phyloP scores from a whole-genome alignment of 2,888 invertebrate genomes.

The Actias luna region DNA sequence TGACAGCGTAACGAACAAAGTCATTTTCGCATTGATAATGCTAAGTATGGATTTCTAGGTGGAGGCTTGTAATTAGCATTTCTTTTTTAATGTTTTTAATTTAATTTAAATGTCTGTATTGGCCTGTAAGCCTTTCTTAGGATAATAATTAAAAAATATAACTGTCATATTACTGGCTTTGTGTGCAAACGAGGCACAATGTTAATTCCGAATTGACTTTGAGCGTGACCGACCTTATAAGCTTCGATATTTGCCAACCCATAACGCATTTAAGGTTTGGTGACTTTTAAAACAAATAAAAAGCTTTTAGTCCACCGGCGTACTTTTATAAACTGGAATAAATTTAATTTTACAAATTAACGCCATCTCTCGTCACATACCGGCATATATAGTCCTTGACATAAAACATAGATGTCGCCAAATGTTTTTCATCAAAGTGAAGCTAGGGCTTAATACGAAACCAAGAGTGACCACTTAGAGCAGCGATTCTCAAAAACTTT shows the following conservation, averaged over 20 bases:
- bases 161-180: neutral
- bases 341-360: neutral
- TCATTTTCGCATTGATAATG: too few relatives aligned
- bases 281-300: constrained; percentile 5
- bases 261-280: constrained; percentile 10
- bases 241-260: constrained; percentile 9
- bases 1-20: too few relatives aligned
- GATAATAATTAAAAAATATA: neutral
- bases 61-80: too few relatives aligned
- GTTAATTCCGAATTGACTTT: constrained; percentile 5
- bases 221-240: constrained; percentile 17
- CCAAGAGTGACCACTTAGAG: too few relatives aligned
- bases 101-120: too few relatives aligned
- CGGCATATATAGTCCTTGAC: neutral
- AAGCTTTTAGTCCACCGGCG: neutral
- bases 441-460: too few relatives aligned
- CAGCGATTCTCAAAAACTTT: too few relatives aligned
- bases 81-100: too few relatives aligned
- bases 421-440: too few relatives aligned
- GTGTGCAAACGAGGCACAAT: constrained; percentile 8
- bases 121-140: too few relatives aligned
- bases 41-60: too few relatives aligned
- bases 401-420: neutral
- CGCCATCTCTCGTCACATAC: neutral
- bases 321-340: neutral